These are phyloP conservation scores for Lordiphosa clarofinis DNA, from an alignment of 1,140 invertebrate genomes.

Conservation along the genomic window DNA sequence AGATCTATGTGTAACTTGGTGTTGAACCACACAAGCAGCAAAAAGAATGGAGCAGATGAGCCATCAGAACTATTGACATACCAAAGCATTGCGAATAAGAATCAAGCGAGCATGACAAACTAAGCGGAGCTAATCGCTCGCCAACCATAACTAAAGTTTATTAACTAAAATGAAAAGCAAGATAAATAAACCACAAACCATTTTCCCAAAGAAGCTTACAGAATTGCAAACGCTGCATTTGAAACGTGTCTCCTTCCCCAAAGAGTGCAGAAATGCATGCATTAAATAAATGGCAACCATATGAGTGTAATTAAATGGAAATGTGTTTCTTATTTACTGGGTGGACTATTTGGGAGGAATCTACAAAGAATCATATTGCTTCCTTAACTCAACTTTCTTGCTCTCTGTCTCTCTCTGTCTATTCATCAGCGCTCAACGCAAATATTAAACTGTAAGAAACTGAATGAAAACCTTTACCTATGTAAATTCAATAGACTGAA, in stretches of 20 bases:
- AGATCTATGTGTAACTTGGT: slow-evolving; percentile 28
- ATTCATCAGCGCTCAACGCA: no score
- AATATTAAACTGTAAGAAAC: no score
- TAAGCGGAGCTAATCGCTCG: slow-evolving; percentile 61
- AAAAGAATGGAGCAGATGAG: slow-evolving; percentile 29
- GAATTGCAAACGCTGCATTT: slow-evolving; percentile 58
- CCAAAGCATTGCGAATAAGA: slow-evolving; percentile 23
- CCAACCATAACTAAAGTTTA: slow-evolving; percentile 54
- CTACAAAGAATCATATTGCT: no score
- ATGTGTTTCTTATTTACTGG: slow-evolving; percentile 14
- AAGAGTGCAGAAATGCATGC: slow-evolving; percentile 51
- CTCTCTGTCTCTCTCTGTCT: no score
- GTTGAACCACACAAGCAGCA: slow-evolving; percentile 21
- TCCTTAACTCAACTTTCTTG: no score
- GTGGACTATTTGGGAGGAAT: no score
- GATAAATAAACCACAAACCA: slow-evolving; percentile 23
- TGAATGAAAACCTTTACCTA: no score
- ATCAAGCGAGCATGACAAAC: slow-evolving; percentile 55
- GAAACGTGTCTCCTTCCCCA: slow-evolving; percentile 46
- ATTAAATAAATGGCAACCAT: slow-evolving; percentile 70
- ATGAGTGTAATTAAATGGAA: slow-evolving; percentile 51
- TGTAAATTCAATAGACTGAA: no score
- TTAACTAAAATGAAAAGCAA: slow-evolving; percentile 25
- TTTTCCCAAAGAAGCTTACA: slow-evolving; percentile 58
- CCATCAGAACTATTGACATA: slow-evolving; percentile 38